These are phyloP conservation scores for Leptonema lineaticorne DNA, from an alignment of 1,140 invertebrate species.

Conservation along the genomic window DNA sequence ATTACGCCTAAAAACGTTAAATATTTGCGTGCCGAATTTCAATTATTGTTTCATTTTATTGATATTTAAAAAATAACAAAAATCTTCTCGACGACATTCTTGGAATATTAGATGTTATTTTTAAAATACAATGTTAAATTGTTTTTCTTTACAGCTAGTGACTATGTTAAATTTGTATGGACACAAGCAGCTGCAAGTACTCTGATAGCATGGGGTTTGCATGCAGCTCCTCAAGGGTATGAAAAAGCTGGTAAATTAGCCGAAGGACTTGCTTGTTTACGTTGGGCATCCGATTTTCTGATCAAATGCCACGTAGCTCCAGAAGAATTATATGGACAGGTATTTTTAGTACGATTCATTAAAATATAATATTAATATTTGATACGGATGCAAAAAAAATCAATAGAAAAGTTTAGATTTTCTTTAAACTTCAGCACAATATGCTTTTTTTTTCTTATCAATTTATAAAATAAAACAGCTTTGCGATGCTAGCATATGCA, in stretches of 20 bases:
- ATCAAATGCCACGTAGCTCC: slow-evolving; percentile 61
- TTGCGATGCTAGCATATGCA: neutral
- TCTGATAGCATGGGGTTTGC: slow-evolving; percentile 61
- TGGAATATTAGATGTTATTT: too few relatives aligned
- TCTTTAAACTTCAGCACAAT: too few relatives aligned
- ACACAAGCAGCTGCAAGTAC: slow-evolving; percentile 64
- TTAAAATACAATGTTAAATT: too few relatives aligned
- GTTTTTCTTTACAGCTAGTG: slow-evolving; percentile 57
- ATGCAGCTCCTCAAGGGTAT: slow-evolving; percentile 43
- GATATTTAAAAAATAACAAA: too few relatives aligned
- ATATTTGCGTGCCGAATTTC: too few relatives aligned
- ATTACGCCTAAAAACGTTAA: too few relatives aligned
- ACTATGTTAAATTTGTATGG: slow-evolving; percentile 67
- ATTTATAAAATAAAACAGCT: too few relatives aligned
- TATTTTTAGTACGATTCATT: neutral
- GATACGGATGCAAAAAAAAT: too few relatives aligned
- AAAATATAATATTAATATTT: neutral
- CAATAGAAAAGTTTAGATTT: too few relatives aligned
- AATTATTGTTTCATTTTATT: too few relatives aligned
- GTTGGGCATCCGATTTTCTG: slow-evolving; percentile 66
- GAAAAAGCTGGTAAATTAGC: slow-evolving; percentile 44
- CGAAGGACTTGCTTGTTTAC: slow-evolving; percentile 51
- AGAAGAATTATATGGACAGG: slow-evolving; percentile 60
- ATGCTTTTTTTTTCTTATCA: too few relatives aligned
- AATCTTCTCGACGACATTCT: too few relatives aligned